Evolutionary conservation across 2,113 vertebrate genomes (phyloP).

Genomic region (Corvus moneduloides): DNA sequence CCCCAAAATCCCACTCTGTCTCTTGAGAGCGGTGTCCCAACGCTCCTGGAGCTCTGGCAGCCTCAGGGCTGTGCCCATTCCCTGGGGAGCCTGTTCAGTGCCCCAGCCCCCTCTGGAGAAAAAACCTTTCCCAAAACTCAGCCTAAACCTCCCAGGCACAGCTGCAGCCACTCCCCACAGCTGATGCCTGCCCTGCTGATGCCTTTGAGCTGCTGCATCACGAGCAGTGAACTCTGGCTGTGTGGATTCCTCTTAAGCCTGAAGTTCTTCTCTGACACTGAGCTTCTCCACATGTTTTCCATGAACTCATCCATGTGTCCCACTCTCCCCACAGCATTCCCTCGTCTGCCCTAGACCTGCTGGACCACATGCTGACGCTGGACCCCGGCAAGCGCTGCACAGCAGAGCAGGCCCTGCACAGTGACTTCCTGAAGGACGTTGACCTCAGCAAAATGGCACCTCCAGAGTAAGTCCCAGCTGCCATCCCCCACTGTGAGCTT

Average conservation of each 20-base stretch:
- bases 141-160: not conserved
- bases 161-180: not conserved
- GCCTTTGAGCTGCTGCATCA: not conserved
- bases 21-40: fast-evolving
- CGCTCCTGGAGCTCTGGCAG: not conserved
- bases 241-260: not conserved
- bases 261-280: not conserved
- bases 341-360: slow-evolving; percentile 86
- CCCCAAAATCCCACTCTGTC: not conserved
- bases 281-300: not conserved
- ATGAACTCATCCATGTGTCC: not conserved
- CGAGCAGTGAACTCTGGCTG: fast-evolving
- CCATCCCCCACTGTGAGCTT: fast-evolving
- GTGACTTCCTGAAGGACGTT: slow-evolving; percentile 91
- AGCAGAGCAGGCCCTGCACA: slow-evolving; percentile 89
- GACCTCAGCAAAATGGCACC: slow-evolving; percentile 95
- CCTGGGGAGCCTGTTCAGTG: not conserved
- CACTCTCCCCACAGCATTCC: slow-evolving; percentile 78
- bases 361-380: slow-evolving; percentile 97
- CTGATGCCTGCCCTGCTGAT: not conserved
- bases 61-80: fast-evolving
- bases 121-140: not conserved
- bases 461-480: slow-evolving; percentile 86
- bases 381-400: slow-evolving; percentile 94
- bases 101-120: not conserved